phyloP scores from a whole-genome alignment of 2,113 vertebrate genomes.

The Nerophis ophidion region DNA sequence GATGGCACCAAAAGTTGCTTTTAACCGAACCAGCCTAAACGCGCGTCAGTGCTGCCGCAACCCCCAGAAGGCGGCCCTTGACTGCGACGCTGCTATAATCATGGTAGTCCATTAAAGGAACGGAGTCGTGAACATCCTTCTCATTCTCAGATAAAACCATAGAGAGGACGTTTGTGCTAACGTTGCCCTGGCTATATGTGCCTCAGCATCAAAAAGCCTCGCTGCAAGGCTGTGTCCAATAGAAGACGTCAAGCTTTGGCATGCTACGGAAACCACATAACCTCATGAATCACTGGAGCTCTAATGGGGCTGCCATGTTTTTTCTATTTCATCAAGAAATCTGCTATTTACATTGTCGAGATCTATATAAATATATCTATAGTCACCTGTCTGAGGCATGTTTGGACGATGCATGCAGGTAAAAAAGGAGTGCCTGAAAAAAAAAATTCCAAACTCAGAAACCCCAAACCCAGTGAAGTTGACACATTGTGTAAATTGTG shows the following conservation, averaged over 20 bases:
- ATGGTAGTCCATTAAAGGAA: neutral
- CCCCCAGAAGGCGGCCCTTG: conserved; percentile 8
- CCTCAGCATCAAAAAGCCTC: conserved; percentile 57
- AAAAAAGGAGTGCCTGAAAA: conserved; percentile 56
- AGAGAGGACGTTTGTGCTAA: conserved; percentile 5
- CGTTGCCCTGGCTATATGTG: conserved; percentile 32
- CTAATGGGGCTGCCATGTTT: conserved; percentile 33
- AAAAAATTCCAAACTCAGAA: conserved; percentile 41
- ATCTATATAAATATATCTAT: conserved; percentile 11
- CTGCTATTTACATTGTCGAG: neutral
- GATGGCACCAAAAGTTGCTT: no score
- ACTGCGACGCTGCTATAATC: neutral
- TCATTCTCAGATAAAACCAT: neutral
- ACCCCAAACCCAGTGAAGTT: conserved; percentile 12
- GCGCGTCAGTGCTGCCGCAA: conserved; percentile 15
- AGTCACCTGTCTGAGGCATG: conserved; percentile 51
- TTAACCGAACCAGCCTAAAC: no score
- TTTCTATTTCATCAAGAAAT: conserved; percentile 48
- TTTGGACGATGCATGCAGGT: conserved; percentile 53
- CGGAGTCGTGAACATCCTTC: conserved; percentile 2
- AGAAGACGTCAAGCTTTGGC: conserved; percentile 46
- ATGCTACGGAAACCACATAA: conserved; percentile 60
- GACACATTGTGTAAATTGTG: no score
- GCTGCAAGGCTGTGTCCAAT: conserved; percentile 30
- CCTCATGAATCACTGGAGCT: conserved; percentile 50